phyloP scores from a whole-genome alignment of 30 jellyfish, hydroid and myxozoan species.

The Aurelia sp. region DNA sequence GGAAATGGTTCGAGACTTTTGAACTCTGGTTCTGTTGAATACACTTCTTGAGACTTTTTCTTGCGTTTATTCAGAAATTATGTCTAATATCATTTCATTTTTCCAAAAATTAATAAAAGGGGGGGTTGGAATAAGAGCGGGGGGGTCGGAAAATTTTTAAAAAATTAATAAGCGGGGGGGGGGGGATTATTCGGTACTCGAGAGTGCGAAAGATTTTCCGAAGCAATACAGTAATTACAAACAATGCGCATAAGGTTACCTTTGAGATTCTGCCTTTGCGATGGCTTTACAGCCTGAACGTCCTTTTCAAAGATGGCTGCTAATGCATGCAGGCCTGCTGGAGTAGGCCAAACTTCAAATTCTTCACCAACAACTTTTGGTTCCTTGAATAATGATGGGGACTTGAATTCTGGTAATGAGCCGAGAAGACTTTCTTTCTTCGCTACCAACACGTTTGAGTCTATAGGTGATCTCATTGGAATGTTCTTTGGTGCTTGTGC shows the following conservation, averaged over 20 bases:
- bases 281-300: constrained; percentile 10
- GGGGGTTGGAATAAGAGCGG: too few relatives aligned
- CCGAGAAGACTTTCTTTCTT: constrained; percentile 17
- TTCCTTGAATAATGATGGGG: constrained; percentile 8
- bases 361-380: constrained; percentile 9
- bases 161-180: too few relatives aligned
- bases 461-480: constrained; percentile 48
- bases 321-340: constrained; percentile 47
- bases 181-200: too few relatives aligned
- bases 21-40: too few relatives aligned
- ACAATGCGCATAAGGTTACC: background rate
- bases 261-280: constrained; percentile 13
- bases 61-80: too few relatives aligned
- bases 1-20: too few relatives aligned
- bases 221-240: too few relatives aligned
- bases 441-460: constrained; percentile 16
- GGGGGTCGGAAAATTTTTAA: too few relatives aligned
- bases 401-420: constrained; percentile 6
- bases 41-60: too few relatives aligned
- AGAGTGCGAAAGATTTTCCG: too few relatives aligned
- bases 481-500: constrained; percentile 3
- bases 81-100: too few relatives aligned
- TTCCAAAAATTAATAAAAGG: too few relatives aligned
- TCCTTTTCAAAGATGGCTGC: constrained; percentile 23
- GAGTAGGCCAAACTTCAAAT: constrained; percentile 75